Evolutionary conservation across 2,888 invertebrate genomes (phyloP).

Genomic region (Ctena decussata): DNA sequence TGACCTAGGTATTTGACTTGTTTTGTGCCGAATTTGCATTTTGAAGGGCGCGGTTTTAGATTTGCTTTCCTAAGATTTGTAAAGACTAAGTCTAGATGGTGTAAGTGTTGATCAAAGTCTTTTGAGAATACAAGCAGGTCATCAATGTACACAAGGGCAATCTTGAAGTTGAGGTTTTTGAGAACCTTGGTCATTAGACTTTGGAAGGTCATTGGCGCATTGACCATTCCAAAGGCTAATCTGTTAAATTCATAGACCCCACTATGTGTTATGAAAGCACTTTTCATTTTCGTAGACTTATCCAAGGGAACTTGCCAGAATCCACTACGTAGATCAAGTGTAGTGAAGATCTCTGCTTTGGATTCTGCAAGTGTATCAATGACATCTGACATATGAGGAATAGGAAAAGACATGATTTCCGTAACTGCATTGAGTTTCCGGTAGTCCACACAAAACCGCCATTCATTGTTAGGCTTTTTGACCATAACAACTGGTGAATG

Average conservation of each 20-base stretch:
- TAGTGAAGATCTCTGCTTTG: no score
- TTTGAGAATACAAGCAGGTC: conserved; percentile 44
- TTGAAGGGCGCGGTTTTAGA: conserved; percentile 49
- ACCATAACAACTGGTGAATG: conserved; percentile 50
- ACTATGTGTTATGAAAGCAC: conserved; percentile 34
- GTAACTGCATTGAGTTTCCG: conserved; percentile 29
- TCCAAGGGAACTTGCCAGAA: conserved; percentile 44
- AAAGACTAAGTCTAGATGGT: conserved; percentile 45
- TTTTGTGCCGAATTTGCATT: conserved; percentile 45
- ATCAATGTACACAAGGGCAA: conserved; percentile 56
- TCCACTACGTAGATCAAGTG: no score
- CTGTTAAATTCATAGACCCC: conserved; percentile 42
- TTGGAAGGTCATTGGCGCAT: conserved; percentile 47
- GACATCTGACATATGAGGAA: conserved; percentile 31
- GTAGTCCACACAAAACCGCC: conserved; percentile 29
- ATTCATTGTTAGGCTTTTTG: conserved; percentile 30
- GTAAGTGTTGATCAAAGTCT: no score
- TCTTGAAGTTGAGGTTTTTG: conserved; percentile 44
- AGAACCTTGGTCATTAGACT: conserved; percentile 40
- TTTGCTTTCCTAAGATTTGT: conserved; percentile 32
- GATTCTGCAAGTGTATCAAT: conserved; percentile 36
- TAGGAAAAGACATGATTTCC: conserved; percentile 22
- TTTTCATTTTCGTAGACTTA: conserved; percentile 26
- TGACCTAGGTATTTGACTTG: conserved; percentile 51
- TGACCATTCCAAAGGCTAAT: conserved; percentile 49